Conservation (phyloP, 1,140 invertebrate genomes). For the Zaprionus nigranus region DNA sequence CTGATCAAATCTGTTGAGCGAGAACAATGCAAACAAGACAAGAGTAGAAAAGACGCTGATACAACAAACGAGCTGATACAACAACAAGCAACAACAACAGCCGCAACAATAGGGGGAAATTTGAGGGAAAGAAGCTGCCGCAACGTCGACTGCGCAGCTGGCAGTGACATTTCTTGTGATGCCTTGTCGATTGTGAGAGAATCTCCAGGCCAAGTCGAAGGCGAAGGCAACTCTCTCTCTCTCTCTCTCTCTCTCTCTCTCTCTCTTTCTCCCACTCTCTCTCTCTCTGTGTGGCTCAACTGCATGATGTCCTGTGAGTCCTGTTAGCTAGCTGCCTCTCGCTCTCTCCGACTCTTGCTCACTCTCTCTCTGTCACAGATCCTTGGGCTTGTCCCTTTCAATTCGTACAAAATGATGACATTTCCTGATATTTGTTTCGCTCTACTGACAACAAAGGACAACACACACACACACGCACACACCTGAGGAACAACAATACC, state of each 20-base stretch:
- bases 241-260: conserved; percentile 38
- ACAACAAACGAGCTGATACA: conserved; percentile 57
- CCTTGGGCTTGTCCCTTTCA: conserved; percentile 31
- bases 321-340: conserved; percentile 6
- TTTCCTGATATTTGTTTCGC: conserved; percentile 79
- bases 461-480: conserved; percentile 14
- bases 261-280: conserved; percentile 56
- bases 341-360: background rate
- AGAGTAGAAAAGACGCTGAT: conserved; percentile 70
- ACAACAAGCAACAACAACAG: conserved; percentile 40
- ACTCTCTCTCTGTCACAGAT: conserved; percentile 51
- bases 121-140: conserved; percentile 28
- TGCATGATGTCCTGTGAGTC: conserved; percentile 35
- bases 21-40: conserved; percentile 82
- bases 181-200: conserved; percentile 4
- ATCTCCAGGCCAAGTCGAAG: background rate
- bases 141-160: conserved; percentile 23
- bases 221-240: background rate
- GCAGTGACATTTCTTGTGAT: conserved; percentile 1
- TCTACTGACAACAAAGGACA: conserved; percentile 55
- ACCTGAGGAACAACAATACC: conserved; percentile 55
- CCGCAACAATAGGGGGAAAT: conserved; percentile 15
- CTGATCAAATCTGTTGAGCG: conserved; percentile 82
- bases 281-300: conserved; percentile 58
- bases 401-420: conserved; percentile 75